phyloP scores from a whole-genome alignment of 2,113 vertebrate species.

The Puntigrus tetrazona region DNA sequence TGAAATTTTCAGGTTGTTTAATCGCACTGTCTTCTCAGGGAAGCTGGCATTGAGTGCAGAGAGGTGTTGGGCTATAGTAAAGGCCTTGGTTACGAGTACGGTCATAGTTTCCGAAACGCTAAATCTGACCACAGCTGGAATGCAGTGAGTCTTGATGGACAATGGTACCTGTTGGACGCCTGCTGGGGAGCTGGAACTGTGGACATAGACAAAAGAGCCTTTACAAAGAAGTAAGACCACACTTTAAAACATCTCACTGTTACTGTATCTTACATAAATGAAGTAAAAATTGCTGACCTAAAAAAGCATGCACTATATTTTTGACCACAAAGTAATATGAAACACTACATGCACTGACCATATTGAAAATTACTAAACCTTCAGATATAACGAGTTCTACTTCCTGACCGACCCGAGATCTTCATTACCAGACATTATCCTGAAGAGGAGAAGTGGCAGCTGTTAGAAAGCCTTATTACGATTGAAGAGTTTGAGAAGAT shows the following conservation, averaged over 20 bases:
- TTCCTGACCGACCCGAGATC: background rate
- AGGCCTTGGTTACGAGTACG: slow-evolving; percentile 40
- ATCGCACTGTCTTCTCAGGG: slow-evolving; percentile 52
- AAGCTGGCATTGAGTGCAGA: slow-evolving; percentile 58
- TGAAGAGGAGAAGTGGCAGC: background rate
- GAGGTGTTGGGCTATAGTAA: slow-evolving; percentile 57
- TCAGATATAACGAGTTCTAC: background rate
- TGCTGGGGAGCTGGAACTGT: slow-evolving; percentile 70
- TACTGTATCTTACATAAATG: background rate
- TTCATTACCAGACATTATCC: background rate
- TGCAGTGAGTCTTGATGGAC: slow-evolving; percentile 45
- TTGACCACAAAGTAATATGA: background rate
- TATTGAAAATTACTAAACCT: background rate
- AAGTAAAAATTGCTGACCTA: too few relatives aligned
- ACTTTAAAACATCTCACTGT: background rate
- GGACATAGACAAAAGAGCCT: slow-evolving; percentile 60
- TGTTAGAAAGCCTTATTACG: background rate
- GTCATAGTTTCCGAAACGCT: slow-evolving; percentile 58
- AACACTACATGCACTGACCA: background rate
- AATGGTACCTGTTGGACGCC: slow-evolving; percentile 68
- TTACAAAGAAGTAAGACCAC: slow-evolving; percentile 65
- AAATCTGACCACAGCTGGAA: slow-evolving; percentile 73
- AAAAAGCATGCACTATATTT: background rate
- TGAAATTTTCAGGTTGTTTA: background rate
- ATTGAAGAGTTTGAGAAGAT: background rate